Evolutionary conservation across 2,888 invertebrate species (phyloP), one percentile per base, ranked within the genome.

Genomic region (Lycia hirtaria): DNA sequence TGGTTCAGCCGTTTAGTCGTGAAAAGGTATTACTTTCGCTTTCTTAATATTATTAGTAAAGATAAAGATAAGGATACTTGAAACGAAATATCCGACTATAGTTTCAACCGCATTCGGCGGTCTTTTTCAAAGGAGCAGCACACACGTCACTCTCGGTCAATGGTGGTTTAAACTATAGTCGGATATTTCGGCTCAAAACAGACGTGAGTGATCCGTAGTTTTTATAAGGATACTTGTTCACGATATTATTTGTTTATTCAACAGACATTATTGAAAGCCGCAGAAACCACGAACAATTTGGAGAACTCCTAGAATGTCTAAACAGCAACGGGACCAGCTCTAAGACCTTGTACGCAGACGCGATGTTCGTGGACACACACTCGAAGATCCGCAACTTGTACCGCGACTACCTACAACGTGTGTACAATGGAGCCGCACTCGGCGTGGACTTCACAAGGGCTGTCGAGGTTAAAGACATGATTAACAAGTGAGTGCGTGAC

Each of bases 381-480:
- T 93, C 87, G 57, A 91, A 89, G 0, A 86, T 95, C 15, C 88
- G 94, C 7, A 81, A 84, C 0, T 73, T 93, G 38, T 95, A 94
- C 71, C 83, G 80, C 38, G 72, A 85, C 1, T 92, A 93, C 48
- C 88, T 93, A n/a, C 73, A 84, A 26, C 77, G 84, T 3, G 85
- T 94, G 1, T 95, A 95, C 75, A 80, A 84, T 0, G 94, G 93
- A 43, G 93, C 94, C 52, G 87, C 94, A 2, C 68, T 92, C 4
- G 88, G 85, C 57, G 82, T 94, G 0, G 92, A 95, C 72, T 95
- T 95, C 71, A 68, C 67, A 30, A 71, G 83, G 17, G 79, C 83
- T 49, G 77, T 83, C 0, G 62, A 69, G 37, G 79, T 76, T 22
- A 85, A 88, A 68, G 72, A 86, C 4, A 57, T 71, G 0, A 93